Conservation (phyloP, 2,888 invertebrate species). For the Strigamia transsilvanica region DNA sequence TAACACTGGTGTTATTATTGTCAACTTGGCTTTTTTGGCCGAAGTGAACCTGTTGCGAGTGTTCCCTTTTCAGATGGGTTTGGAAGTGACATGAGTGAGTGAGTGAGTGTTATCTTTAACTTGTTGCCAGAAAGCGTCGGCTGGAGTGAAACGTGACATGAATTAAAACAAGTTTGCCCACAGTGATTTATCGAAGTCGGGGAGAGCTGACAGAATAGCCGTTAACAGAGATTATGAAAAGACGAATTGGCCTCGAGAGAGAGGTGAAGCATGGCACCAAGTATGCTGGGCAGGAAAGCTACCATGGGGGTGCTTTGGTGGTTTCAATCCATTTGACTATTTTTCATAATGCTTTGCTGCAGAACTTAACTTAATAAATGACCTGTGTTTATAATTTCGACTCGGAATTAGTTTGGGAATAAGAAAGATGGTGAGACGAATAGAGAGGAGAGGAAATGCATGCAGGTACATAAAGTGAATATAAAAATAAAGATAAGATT, state of each 20-base stretch:
- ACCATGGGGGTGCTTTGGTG: constrained; percentile 47
- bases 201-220: constrained; percentile 49
- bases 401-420: constrained; percentile 1
- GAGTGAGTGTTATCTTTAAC: constrained; percentile 47
- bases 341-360: constrained; percentile 40
- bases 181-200: constrained; percentile 47
- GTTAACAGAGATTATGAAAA: constrained; percentile 49
- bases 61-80: not conserved
- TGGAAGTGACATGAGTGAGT: constrained; percentile 35
- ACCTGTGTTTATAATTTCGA: constrained; percentile 21
- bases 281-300: constrained; percentile 43
- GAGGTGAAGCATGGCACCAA: constrained; percentile 49
- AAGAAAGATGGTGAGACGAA: not conserved
- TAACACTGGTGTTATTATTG: not conserved
- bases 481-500: constrained; percentile 11
- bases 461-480: constrained; percentile 18
- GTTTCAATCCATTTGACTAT: constrained; percentile 40
- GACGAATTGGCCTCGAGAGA: constrained; percentile 48
- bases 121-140: constrained; percentile 33
- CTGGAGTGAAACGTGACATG: constrained; percentile 46
- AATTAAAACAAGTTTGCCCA: constrained; percentile 47
- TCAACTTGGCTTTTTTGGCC: not conserved
- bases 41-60: not conserved
- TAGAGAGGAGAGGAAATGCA: not conserved
- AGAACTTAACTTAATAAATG: constrained; percentile 46